Conservation (phyloP, 2,888 invertebrate genomes). For the Chydorus sphaericus region DNA sequence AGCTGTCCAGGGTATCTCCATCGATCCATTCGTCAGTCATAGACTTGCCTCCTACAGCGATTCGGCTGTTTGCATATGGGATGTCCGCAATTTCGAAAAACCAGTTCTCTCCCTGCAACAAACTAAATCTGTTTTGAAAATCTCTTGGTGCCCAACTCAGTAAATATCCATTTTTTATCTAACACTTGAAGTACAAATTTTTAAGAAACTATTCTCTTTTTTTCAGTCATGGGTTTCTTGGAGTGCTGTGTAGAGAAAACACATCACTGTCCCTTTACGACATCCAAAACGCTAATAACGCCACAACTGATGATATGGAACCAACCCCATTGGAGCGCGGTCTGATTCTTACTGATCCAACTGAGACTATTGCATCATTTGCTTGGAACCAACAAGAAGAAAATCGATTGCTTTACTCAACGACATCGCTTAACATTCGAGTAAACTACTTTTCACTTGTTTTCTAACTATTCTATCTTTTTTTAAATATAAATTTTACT, state of each 20-base stretch:
- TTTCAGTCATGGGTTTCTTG: slow-evolving; percentile 56
- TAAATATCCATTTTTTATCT: slow-evolving; percentile 23
- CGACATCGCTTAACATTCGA: background rate
- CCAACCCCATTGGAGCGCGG: slow-evolving; percentile 58
- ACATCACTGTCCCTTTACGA: slow-evolving; percentile 66
- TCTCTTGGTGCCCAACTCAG: slow-evolving; percentile 82
- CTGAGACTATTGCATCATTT: slow-evolving; percentile 53
- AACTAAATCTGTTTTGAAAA: slow-evolving; percentile 50
- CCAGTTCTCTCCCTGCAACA: slow-evolving; percentile 60
- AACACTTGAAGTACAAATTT: background rate
- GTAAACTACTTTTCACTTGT: too few relatives aligned
- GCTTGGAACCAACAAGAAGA: slow-evolving; percentile 77
- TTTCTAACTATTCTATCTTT: background rate
- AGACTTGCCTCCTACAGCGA: slow-evolving; percentile 73
- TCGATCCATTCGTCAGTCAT: slow-evolving; percentile 60
- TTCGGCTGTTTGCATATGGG: slow-evolving; percentile 72
- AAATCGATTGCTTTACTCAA: slow-evolving; percentile 35
- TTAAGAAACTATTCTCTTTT: background rate
- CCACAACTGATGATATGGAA: slow-evolving; percentile 51
- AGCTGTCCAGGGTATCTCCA: slow-evolving; percentile 58
- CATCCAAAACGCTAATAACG: slow-evolving; percentile 43
- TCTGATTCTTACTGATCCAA: slow-evolving; percentile 22
- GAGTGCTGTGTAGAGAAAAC: slow-evolving; percentile 66
- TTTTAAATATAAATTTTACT: background rate
- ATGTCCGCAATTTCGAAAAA: slow-evolving; percentile 68